Evolutionary conservation across 2,797 vertebrate species (phyloP).

Genomic region (Clarias fuscus): DNA sequence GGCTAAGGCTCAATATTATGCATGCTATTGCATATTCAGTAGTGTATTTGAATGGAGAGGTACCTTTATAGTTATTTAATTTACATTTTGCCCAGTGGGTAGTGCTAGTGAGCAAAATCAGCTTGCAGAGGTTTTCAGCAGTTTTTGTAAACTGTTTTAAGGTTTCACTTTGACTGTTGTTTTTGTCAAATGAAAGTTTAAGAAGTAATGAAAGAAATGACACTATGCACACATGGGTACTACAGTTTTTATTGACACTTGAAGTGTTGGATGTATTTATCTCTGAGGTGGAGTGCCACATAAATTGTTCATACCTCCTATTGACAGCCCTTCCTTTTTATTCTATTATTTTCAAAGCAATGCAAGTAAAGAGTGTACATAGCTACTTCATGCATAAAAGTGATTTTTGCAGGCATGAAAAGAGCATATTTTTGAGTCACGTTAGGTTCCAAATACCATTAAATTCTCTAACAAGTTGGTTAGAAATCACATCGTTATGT

Average conservation of each 20-base stretch:
- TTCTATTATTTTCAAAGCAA: neutral
- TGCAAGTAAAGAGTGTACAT: neutral
- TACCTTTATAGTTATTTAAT: neutral
- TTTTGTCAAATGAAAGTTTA: neutral
- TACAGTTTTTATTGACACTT: neutral
- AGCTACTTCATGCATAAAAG: neutral
- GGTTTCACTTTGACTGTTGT: neutral
- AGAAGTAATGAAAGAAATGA: neutral
- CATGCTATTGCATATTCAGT: neutral
- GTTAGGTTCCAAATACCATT: neutral
- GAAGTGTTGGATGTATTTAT: neutral
- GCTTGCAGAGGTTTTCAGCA: neutral
- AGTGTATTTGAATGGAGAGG: neutral
- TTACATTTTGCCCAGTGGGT: constrained; percentile 27
- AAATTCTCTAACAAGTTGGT: neutral
- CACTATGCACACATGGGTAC: neutral
- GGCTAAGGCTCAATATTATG: neutral
- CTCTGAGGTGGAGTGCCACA: neutral
- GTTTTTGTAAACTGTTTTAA: neutral
- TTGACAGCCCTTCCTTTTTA: neutral
- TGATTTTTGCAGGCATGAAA: neutral
- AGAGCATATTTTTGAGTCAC: neutral
- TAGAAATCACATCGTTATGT: neutral
- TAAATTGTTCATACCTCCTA: neutral
- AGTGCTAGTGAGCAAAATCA: constrained; percentile 32